Evolutionary conservation across 1,140 invertebrate species (phyloP), one percentile per base, ranked within the genome.

Genomic region (Muscidifurax raptorellus): DNA sequence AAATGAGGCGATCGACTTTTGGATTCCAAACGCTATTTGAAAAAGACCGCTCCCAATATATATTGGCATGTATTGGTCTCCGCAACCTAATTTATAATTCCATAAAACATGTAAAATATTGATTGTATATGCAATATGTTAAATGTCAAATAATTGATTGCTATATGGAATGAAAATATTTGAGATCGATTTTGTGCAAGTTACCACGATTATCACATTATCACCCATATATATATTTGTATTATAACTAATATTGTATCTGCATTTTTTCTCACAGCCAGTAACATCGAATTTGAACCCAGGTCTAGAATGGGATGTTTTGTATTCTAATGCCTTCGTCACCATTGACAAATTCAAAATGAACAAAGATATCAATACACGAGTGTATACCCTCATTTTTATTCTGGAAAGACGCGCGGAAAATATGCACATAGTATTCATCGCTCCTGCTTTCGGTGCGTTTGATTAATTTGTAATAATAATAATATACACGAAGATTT

Each of bases 391-490:
- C 2, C 10, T 76, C 7, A 9, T 25, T 12, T 76, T 76, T 25
- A 10, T 76, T 25, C 2, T 76, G 44, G n/a, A 92, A 83, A 90
- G 94, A 80, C 87, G 91, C 15, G 83, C 88, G 5, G 83, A 87
- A 12, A 85, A 87, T 22, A 86, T 91, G 64, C 83, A 89, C 25
- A 88, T 89, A 13, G 87, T 85, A 32, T 88, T 91, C 22, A 69
- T 93, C 40, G 87, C 89, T 30, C 93, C 93, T 27, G 85, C 90
- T 13, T 85, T 94, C 79, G 91, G 94, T 94, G 90, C 84, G 87
- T 59, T 59, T 59, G 0, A 66, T 27, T 7, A 13, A 69, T 27
- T 66, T 2, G 0, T 25, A 66, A 66, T 13, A 66, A 27, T 66
- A 66, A 13, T 10, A 27, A 4, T 10, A 64, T 64, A 3, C 52